A percentile compares a stretch with the other conserved stretches of the same genome.
phyloP scores from a whole-genome alignment of 2,888 invertebrate species.

The Ennomos quercinarius region DNA sequence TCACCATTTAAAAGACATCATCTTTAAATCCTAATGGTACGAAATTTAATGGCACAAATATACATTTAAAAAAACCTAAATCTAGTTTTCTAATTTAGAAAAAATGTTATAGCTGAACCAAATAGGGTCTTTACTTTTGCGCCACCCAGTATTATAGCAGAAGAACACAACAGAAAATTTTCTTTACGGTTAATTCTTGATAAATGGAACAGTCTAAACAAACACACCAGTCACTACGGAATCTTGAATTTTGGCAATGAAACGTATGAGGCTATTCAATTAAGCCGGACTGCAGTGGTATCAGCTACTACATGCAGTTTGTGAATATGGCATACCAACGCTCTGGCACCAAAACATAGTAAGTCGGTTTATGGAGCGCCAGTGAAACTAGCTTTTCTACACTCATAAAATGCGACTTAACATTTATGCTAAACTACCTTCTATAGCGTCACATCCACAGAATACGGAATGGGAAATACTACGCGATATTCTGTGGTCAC shows the following conservation, averaged over 20 bases:
- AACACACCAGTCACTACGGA: slow-evolving; percentile 6
- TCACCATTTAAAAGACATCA: no score
- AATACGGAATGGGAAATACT: no score
- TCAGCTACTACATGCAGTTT: slow-evolving; percentile 6
- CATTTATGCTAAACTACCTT: slow-evolving; percentile 15
- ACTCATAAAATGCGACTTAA: slow-evolving; percentile 35
- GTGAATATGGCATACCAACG: slow-evolving; percentile 27
- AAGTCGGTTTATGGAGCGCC: slow-evolving; percentile 38
- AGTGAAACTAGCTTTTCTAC: slow-evolving; percentile 38
- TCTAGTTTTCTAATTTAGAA: no score
- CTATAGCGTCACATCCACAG: neutral
- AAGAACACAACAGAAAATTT: neutral
- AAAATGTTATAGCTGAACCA: no score
- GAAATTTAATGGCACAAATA: no score
- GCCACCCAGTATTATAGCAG: no score
- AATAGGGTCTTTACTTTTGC: no score
- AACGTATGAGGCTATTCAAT: slow-evolving; percentile 18
- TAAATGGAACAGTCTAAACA: slow-evolving; percentile 2
- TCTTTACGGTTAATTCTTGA: no score
- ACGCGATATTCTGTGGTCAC: neutral
- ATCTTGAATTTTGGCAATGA: slow-evolving; percentile 23
- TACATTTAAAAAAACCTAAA: no score
- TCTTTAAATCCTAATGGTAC: no score
- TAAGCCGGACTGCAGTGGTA: slow-evolving; percentile 20
- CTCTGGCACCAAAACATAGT: slow-evolving; percentile 37